phyloP scores from a whole-genome alignment of 2,888 invertebrate species.

The Acheta domesticus region DNA sequence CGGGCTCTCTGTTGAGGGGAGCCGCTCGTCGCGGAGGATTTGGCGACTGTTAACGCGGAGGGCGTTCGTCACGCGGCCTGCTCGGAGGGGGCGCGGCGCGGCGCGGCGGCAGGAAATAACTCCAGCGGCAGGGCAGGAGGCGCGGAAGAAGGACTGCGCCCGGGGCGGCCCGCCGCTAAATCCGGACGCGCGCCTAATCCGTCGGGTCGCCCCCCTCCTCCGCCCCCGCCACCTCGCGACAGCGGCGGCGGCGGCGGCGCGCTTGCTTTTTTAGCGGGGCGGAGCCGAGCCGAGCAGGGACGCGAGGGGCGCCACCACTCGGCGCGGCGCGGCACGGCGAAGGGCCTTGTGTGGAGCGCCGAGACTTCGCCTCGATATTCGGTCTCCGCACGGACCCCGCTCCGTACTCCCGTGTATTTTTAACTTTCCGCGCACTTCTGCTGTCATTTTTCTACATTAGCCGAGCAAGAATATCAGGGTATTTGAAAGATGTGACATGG shows the following conservation, averaged over 20 bases:
- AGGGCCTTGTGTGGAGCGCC: too few species aligned
- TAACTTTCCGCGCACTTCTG: too few species aligned
- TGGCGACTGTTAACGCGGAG: not conserved
- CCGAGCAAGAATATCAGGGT: too few species aligned
- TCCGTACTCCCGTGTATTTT: too few species aligned
- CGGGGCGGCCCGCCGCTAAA: not conserved
- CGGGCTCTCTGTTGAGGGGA: not conserved
- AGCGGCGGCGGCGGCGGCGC: not conserved
- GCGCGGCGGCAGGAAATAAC: constrained; percentile 1
- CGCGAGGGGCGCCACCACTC: too few species aligned
- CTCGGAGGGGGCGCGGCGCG: not conserved
- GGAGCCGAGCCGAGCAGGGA: not conserved
- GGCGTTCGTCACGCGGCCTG: not conserved
- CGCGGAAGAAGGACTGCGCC: not conserved
- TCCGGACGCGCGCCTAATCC: constrained; percentile 4
- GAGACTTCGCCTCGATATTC: too few species aligned
- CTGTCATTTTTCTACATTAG: too few species aligned
- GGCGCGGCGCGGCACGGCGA: too few species aligned
- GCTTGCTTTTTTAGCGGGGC: not conserved
- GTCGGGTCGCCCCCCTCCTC: not conserved
- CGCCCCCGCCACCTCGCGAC: not conserved
- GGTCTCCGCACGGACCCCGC: too few species aligned
- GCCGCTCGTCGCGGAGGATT: not conserved
- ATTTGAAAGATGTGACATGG: too few species aligned
- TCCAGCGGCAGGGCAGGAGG: not conserved